Percentiles rank a stretch among this genome's conserved stretches.
Conservation (phyloP, 2,113 vertebrate genomes). For the Sitta europaea region DNA sequence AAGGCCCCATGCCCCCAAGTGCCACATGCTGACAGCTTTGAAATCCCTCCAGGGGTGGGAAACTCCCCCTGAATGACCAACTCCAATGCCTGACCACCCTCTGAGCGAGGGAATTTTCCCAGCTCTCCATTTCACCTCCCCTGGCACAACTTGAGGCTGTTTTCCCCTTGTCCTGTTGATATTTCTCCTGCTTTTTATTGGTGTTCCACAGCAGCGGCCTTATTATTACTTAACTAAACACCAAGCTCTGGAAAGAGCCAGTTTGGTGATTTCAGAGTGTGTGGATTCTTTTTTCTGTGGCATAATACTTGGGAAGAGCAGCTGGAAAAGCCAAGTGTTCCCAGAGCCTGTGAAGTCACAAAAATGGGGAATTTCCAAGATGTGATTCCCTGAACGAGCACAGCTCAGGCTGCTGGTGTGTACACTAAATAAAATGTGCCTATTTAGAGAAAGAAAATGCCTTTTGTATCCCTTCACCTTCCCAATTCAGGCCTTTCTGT, state of each 20-base stretch:
- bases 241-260: background rate
- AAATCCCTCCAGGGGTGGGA: background rate
- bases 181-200: background rate
- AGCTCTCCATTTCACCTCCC: background rate
- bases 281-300: background rate
- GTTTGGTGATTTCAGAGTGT: accelerated
- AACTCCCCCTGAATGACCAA: background rate
- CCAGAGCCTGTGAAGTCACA: background rate
- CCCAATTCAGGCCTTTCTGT: background rate
- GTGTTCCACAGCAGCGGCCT: background rate
- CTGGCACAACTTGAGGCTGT: background rate
- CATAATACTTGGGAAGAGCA: accelerated
- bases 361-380: background rate
- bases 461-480: background rate
- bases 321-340: background rate
- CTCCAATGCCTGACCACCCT: background rate
- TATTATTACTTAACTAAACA: background rate
- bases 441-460: accelerated
- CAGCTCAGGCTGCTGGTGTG: background rate
- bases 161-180: background rate
- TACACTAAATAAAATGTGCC: background rate
- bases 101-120: background rate
- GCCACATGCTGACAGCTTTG: background rate
- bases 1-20: background rate
- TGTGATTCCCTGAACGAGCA: background rate